Conservation (phyloP, 2,888 invertebrate species). For the Cyaniris semiargus region DNA sequence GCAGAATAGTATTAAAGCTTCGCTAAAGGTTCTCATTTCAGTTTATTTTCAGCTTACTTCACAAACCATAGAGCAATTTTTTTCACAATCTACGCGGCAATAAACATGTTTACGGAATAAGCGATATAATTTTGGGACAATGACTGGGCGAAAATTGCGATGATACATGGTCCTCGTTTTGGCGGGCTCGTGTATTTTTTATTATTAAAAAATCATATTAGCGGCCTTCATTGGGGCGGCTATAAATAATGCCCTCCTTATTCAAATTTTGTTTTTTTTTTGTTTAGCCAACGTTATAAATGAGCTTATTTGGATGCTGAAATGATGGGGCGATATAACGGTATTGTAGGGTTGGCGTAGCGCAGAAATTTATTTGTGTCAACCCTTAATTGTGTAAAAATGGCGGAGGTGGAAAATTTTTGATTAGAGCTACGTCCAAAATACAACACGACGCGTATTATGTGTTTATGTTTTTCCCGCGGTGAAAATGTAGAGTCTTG, state of each 20-base stretch:
- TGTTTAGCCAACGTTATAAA: conserved; percentile 78
- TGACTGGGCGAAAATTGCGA: conserved; percentile 78
- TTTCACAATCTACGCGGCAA: neutral
- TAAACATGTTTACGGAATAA: conserved; percentile 42
- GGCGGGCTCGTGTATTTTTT: conserved; percentile 73
- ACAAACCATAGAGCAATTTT: neutral
- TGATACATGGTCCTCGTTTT: conserved; percentile 79
- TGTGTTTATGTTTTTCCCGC: neutral
- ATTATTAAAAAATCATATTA: conserved; percentile 80
- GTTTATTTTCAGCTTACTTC: neutral
- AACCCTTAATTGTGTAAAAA: conserved; percentile 19
- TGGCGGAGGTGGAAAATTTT: neutral
- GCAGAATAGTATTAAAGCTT: neutral
- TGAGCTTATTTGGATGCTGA: conserved; percentile 79
- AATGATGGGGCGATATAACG: conserved; percentile 73
- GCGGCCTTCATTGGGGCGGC: conserved; percentile 80
- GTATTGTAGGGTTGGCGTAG: conserved; percentile 33
- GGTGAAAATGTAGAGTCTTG: neutral
- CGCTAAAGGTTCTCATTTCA: neutral
- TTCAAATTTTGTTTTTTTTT: conserved; percentile 80
- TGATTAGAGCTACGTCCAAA: neutral
- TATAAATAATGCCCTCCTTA: conserved; percentile 81
- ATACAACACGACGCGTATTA: neutral
- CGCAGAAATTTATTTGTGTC: conserved; percentile 23
- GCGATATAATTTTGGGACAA: conserved; percentile 68